A percentile compares a stretch with the other conserved stretches of the same genome.
These are phyloP conservation scores for Drosophila tristis DNA, from an alignment of 1,140 invertebrate genomes.

Conservation along the genomic window DNA sequence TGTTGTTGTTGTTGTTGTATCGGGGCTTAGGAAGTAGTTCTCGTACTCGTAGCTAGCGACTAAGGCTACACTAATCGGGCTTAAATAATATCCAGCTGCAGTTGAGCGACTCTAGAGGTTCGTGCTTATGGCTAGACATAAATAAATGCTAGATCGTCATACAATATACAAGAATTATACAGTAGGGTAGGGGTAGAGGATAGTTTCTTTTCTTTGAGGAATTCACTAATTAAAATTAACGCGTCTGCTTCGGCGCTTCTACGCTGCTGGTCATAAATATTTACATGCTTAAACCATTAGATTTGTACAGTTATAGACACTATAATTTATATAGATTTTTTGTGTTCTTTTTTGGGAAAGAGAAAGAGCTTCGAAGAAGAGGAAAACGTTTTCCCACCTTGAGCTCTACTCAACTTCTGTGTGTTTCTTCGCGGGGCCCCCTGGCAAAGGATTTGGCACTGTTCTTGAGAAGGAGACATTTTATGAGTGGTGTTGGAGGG, in stretches of 20 bases:
- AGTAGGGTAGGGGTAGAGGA: slow-evolving; percentile 9
- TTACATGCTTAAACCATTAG: slow-evolving; percentile 65
- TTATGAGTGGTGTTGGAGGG: slow-evolving; percentile 4
- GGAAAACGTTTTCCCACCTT: slow-evolving; percentile 31
- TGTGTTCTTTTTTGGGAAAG: slow-evolving; percentile 15
- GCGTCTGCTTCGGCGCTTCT: not conserved
- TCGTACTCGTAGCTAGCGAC: slow-evolving; percentile 29
- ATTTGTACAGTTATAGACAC: slow-evolving; percentile 70
- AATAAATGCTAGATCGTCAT: slow-evolving; percentile 63
- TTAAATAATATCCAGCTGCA: slow-evolving; percentile 49
- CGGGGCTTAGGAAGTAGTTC: slow-evolving; percentile 39
- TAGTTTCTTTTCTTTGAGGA: slow-evolving; percentile 49
- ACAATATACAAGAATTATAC: slow-evolving; percentile 52
- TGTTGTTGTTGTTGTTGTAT: not conserved
- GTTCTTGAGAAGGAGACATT: slow-evolving; percentile 37
- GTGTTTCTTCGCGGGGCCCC: no score
- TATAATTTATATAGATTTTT: slow-evolving; percentile 15
- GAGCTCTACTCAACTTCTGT: slow-evolving; percentile 67
- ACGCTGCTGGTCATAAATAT: slow-evolving; percentile 50
- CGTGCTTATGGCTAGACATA: slow-evolving; percentile 52
- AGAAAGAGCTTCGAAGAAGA: slow-evolving; percentile 31
- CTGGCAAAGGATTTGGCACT: slow-evolving; percentile 60
- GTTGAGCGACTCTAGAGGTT: slow-evolving; percentile 48
- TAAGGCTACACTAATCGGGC: slow-evolving; percentile 51
- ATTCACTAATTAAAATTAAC: slow-evolving; percentile 77